Evolutionary conservation across 2,797 vertebrate genomes (phyloP), one percentile per base, ranked within the genome.

Genomic region (Arctocebus calabarensis): DNA sequence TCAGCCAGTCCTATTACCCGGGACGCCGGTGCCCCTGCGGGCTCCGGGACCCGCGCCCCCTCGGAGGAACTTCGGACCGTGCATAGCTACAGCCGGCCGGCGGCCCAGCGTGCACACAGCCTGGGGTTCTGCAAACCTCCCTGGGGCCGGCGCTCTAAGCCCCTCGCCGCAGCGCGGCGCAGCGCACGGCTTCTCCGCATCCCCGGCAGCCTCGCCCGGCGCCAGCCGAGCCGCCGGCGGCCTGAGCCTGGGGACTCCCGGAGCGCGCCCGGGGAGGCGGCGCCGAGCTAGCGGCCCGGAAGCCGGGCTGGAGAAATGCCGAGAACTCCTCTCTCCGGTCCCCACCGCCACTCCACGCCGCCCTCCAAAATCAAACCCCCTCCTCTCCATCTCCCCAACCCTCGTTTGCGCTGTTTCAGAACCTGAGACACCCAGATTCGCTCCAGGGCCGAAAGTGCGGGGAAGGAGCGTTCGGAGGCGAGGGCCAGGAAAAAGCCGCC

Each of bases 401-500:
- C 75, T 78, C 55, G 17, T 23, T 62, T 4, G 74, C 19, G 27
- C 88, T 6, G 1, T 12, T 29, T 68, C 68, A 2, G 48, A 71
- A 62, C 45, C 79, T 62, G 68, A 83, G 78, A 71, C 40, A 64
- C 79, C 64, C 61, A 40, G 59, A 48, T 25, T 16, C 55, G 32
- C 68, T 37, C 43, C 57, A 10, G 48, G 57, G 61, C 77, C 43
- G 84, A 20, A 34, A 20, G 45, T 3, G 52, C 55, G 22, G 66
- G 48, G 84, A 89, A 71, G 77, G 52, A 32, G 59, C 52, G 70
- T 43, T 83, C 40, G 2, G 62, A 73, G 34, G 43, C 79, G 12
- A 59, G 94, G 79, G 62, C 68, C 62, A 17, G n/a, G 40, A 87
- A 84, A 94, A 95, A 81, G 92, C 77, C 62, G 78, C 94, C 87